Percentiles rank a stretch among this genome's conserved stretches.
Conservation (phyloP, 2,113 vertebrate species). For the Nematolebias whitei region DNA sequence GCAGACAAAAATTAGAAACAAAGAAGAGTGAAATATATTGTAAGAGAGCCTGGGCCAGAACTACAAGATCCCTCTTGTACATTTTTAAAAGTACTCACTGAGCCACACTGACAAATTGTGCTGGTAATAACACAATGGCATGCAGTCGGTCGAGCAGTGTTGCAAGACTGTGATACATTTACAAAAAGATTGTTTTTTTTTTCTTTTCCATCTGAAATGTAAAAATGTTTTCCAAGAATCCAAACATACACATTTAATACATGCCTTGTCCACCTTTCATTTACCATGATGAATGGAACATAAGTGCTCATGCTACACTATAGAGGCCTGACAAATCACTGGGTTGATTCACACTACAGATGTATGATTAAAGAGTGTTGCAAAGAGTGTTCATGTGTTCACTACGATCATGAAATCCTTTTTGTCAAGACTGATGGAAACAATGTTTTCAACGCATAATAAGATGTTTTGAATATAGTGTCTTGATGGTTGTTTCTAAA, state of each 20-base stretch:
- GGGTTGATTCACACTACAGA: neutral
- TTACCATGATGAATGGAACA: slow-evolving; percentile 46
- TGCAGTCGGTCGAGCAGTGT: slow-evolving; percentile 22
- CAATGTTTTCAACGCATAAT: neutral
- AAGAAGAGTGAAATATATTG: slow-evolving; percentile 1
- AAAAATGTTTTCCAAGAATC: slow-evolving; percentile 27
- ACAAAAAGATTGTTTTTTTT: slow-evolving; percentile 55
- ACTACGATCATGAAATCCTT: neutral
- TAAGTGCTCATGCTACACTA: slow-evolving; percentile 17
- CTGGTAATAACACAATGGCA: slow-evolving; percentile 54
- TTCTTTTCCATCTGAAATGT: slow-evolving; percentile 45
- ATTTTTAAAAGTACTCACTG: slow-evolving; percentile 47
- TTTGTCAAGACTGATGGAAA: neutral
- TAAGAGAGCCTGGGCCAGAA: neutral
- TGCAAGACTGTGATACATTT: slow-evolving; percentile 53
- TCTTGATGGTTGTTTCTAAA: neutral
- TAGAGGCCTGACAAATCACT: neutral
- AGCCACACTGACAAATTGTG: slow-evolving; percentile 48
- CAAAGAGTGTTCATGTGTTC: neutral
- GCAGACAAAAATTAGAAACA: slow-evolving; percentile 3
- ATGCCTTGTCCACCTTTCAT: slow-evolving; percentile 35
- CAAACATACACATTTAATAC: slow-evolving; percentile 9
- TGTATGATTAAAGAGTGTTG: neutral
- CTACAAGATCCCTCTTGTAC: slow-evolving; percentile 15
- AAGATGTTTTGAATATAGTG: neutral